A percentile compares a stretch with the other conserved stretches of the same genome.
These are phyloP conservation scores for Eueides isabella DNA, from an alignment of 1,140 invertebrate species.

Conservation along the genomic window DNA sequence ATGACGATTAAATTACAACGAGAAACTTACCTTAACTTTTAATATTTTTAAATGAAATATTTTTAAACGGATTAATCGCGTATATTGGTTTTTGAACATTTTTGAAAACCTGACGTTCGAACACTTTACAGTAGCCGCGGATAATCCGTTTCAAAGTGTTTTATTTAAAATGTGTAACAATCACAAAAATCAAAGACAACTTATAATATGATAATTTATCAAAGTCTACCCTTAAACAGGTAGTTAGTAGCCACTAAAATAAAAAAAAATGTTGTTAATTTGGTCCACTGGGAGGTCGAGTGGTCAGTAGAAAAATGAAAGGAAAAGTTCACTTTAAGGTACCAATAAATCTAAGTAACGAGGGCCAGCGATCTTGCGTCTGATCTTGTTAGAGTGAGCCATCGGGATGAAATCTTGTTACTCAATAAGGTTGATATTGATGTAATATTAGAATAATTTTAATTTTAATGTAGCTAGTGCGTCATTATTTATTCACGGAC, in stretches of 20 bases:
- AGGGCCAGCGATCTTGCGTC: conserved; percentile 12
- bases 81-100: too few relatives aligned
- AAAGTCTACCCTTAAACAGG: not conserved
- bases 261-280: too few relatives aligned
- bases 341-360: conserved; percentile 22
- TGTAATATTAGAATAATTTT: not conserved
- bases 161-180: too few relatives aligned
- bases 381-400: not conserved
- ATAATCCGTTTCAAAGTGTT: too few relatives aligned
- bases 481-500: too few relatives aligned
- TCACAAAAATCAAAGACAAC: too few relatives aligned
- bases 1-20: too few relatives aligned
- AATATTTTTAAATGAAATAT: too few relatives aligned
- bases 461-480: not conserved
- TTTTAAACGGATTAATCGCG: too few relatives aligned
- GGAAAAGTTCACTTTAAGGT: conserved; percentile 20
- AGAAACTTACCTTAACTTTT: too few relatives aligned
- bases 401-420: not conserved
- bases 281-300: not conserved
- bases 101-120: too few relatives aligned
- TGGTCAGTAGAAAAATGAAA: conserved; percentile 9
- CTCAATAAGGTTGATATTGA: not conserved
- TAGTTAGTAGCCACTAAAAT: not conserved
- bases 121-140: too few relatives aligned
- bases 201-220: not conserved